phyloP scores from a whole-genome alignment of 2,113 vertebrate species.

The Bothrops jararaca region DNA sequence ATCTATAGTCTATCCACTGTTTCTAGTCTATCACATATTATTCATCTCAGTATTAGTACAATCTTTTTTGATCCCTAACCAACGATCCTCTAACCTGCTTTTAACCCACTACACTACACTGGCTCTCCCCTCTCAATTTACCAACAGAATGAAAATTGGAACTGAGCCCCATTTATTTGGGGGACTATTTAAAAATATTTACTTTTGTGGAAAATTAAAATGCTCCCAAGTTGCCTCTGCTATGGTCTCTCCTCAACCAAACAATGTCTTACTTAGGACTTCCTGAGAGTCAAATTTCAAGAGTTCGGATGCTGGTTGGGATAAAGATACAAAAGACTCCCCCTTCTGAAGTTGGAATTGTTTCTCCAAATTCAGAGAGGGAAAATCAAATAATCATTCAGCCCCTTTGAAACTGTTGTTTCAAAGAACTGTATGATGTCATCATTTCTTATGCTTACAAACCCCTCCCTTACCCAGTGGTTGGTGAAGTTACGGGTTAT shows the following conservation, averaged over 20 bases:
- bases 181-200: not conserved
- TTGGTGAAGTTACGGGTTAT: slow-evolving; percentile 91
- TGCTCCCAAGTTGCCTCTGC: not conserved
- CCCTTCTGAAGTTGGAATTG: not conserved
- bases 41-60: too few relatives aligned
- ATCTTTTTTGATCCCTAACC: too few relatives aligned
- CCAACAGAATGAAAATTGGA: not conserved
- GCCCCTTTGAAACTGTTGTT: not conserved
- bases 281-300: not conserved
- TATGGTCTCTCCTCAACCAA: not conserved
- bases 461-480: slow-evolving; percentile 84
- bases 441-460: not conserved
- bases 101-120: not conserved
- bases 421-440: not conserved
- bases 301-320: not conserved
- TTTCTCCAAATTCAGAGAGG: not conserved
- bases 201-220: not conserved
- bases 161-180: not conserved
- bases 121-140: not conserved
- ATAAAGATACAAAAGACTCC: not conserved
- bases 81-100: not conserved
- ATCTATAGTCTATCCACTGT: too few relatives aligned
- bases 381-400: not conserved
- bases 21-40: too few relatives aligned
- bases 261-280: not conserved